Evolutionary conservation across 1,140 invertebrate species (phyloP).

Genomic region (Cecropterus lyciades): DNA sequence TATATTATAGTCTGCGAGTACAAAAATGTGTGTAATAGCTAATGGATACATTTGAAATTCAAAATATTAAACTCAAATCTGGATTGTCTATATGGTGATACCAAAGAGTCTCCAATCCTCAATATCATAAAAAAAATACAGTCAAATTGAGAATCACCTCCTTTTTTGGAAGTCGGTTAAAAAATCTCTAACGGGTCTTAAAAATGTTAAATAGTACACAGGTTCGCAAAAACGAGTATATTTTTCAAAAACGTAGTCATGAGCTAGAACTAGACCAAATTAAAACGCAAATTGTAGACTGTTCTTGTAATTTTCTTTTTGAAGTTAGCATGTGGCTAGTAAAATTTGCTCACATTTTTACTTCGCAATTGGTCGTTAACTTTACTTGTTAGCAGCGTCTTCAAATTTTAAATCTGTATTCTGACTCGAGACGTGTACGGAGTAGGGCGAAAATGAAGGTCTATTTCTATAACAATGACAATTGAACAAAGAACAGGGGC

Average conservation of each 20-base stretch:
- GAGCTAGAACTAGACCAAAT: not conserved
- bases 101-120: too few species aligned
- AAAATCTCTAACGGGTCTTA: not conserved
- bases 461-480: too few species aligned
- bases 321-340: not conserved
- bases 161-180: too few species aligned
- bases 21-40: too few species aligned
- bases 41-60: too few species aligned
- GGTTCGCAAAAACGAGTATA: not conserved
- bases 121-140: too few species aligned
- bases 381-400: constrained; percentile 5
- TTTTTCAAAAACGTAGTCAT: not conserved
- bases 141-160: too few species aligned
- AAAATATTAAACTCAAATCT: too few species aligned
- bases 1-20: too few species aligned
- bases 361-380: not conserved
- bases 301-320: not conserved
- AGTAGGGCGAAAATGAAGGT: too few species aligned
- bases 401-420: constrained; percentile 14
- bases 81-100: too few species aligned
- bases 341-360: not conserved
- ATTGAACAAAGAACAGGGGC: too few species aligned
- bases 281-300: not conserved
- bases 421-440: constrained; percentile 7
- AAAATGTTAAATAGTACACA: not conserved